phyloP scores from a whole-genome alignment of 2,888 invertebrate species.

The Dioctria linearis region DNA sequence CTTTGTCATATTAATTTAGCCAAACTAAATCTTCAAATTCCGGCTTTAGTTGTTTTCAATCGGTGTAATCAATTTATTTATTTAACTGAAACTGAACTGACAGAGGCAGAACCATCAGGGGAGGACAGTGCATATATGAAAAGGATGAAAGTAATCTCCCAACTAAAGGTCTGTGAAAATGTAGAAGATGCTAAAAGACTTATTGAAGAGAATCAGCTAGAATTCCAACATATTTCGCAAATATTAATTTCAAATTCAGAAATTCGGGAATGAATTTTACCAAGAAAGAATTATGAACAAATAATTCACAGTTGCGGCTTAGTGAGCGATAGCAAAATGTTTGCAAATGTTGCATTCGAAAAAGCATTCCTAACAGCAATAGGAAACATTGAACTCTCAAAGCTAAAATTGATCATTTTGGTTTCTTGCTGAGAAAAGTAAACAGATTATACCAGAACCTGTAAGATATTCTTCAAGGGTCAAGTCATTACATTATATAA shows the following conservation, averaged over 20 bases:
- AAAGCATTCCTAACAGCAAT: constrained; percentile 59
- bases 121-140: neutral
- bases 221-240: constrained; percentile 65
- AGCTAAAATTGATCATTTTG: constrained; percentile 63
- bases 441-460: no score
- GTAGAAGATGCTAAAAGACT: constrained; percentile 46
- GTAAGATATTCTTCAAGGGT: no score
- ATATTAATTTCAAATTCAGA: constrained; percentile 59
- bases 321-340: constrained; percentile 56
- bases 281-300: constrained; percentile 62
- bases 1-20: constrained; percentile 64
- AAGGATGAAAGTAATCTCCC: constrained; percentile 60
- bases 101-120: neutral
- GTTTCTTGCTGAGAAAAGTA: constrained; percentile 62
- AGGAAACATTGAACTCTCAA: constrained; percentile 59
- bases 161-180: constrained; percentile 62
- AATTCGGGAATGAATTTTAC: constrained; percentile 63
- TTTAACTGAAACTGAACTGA: neutral
- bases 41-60: constrained; percentile 60
- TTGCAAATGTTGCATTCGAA: constrained; percentile 60
- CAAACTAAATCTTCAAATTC: constrained; percentile 15
- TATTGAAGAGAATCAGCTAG: constrained; percentile 62
- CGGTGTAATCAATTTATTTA: constrained; percentile 60
- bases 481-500: no score
- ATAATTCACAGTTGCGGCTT: no score